Percentiles rank a stretch among this genome's conserved stretches.
Conservation (phyloP, 2,797 vertebrate genomes). For the Oreonectes daqikongensis region DNA sequence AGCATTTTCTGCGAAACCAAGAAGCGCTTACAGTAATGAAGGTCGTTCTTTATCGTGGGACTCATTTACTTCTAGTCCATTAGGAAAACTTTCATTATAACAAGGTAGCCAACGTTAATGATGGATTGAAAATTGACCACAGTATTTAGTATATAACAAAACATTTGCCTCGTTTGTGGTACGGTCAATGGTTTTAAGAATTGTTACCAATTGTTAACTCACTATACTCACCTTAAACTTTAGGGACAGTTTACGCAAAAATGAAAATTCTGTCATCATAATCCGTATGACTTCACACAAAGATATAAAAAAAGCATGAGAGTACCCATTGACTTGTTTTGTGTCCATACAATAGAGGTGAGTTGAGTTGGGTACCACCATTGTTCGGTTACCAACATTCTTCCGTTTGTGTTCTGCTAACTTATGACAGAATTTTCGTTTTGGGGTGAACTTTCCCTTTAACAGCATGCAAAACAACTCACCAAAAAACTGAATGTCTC, state of each 20-base stretch:
- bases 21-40: constrained; percentile 30
- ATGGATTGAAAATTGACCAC: constrained; percentile 8
- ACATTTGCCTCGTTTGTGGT: background rate
- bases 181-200: background rate
- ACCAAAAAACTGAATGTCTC: background rate
- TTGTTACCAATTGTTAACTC: background rate
- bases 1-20: constrained; percentile 43
- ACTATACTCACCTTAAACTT: background rate
- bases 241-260: no score
- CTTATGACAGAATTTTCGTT: no score
- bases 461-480: background rate
- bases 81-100: constrained; percentile 37
- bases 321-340: no score
- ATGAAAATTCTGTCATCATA: no score
- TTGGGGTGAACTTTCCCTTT: no score
- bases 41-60: constrained; percentile 37
- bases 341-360: no score
- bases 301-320: no score
- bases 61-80: constrained; percentile 46
- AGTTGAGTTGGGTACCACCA: no score
- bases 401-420: no score
- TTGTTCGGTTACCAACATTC: no score
- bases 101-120: constrained; percentile 4
- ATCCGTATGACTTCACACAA: no score
- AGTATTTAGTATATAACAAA: background rate